Percentiles rank a stretch among this genome's conserved stretches.
These are phyloP conservation scores for Trogon surrucura DNA, from an alignment of 2,113 vertebrate species.

Conservation along the genomic window DNA sequence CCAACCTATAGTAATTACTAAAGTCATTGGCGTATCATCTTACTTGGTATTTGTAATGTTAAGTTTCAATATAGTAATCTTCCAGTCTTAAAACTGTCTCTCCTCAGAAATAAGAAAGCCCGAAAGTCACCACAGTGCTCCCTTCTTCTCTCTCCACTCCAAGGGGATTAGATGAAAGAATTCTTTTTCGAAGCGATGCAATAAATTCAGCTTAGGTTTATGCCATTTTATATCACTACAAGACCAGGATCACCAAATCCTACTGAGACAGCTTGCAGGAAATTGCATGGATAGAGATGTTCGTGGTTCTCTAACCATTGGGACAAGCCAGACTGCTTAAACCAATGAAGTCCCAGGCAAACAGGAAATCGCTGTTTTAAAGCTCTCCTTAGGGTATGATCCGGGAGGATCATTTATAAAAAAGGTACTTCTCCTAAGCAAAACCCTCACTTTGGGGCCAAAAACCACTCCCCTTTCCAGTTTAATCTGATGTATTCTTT, in stretches of 20 bases:
- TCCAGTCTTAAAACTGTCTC: not conserved
- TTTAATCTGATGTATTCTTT: not conserved
- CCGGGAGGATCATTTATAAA: not conserved
- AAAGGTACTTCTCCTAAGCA: not conserved
- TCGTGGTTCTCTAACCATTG: not conserved
- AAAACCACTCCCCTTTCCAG: not conserved
- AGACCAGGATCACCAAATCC: slow-evolving; percentile 34
- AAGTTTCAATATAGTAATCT: not conserved
- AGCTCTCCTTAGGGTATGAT: slow-evolving; percentile 20
- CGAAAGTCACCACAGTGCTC: not conserved
- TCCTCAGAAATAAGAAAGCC: not conserved
- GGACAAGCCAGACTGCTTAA: not conserved
- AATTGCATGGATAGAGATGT: slow-evolving; percentile 47
- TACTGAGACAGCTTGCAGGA: slow-evolving; percentile 28
- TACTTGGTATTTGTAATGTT: not conserved
- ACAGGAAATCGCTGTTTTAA: slow-evolving; percentile 41
- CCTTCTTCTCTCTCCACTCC: not conserved
- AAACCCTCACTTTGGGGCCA: not conserved
- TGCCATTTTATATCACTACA: slow-evolving; percentile 1
- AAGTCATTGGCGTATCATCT: not conserved
- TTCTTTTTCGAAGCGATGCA: not conserved
- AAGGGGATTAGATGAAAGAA: slow-evolving; percentile 15
- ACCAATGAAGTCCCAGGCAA: not conserved
- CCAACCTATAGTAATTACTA: not conserved
- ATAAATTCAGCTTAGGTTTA: slow-evolving; percentile 31